Conservation (phyloP, 2,888 invertebrate genomes). For the Petrophora chlorosata region DNA sequence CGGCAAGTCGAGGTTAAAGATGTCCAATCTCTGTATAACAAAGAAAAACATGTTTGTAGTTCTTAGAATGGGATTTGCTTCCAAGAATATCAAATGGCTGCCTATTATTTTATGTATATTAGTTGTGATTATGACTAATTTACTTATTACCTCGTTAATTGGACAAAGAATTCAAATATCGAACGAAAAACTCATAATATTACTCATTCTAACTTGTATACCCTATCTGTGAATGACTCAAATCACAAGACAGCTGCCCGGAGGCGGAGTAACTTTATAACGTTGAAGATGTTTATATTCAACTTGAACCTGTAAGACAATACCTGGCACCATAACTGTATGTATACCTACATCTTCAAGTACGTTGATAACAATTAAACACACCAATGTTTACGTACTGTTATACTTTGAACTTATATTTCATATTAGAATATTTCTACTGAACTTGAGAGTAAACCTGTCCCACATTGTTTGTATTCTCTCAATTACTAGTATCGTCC, state of each 20-base stretch:
- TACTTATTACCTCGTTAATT: background rate
- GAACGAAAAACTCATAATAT: conserved; percentile 10
- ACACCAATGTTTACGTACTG: background rate
- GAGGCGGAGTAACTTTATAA: conserved; percentile 3
- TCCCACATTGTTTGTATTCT: conserved; percentile 17
- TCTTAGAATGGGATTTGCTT: background rate
- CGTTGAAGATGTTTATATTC: conserved; percentile 28
- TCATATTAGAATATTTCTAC: background rate
- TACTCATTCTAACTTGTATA: conserved; percentile 25
- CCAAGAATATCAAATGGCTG: background rate
- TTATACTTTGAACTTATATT: background rate
- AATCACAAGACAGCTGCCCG: conserved; percentile 6
- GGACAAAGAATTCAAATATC: conserved; percentile 12
- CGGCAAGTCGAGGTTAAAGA: conserved; percentile 82
- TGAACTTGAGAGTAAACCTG: conserved; percentile 1
- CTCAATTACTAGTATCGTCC: conserved; percentile 31
- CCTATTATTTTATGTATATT: background rate
- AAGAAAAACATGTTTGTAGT: no score
- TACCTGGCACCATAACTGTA: background rate
- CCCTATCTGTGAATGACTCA: conserved; percentile 12
- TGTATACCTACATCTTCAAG: no score
- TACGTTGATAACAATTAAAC: background rate
- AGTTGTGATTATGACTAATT: conserved; percentile 4
- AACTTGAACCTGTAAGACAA: conserved; percentile 23
- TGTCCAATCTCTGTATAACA: conserved; percentile 69